A percentile compares a stretch with the other conserved stretches of the same genome.
These are phyloP conservation scores for Basileuterus tristriatus DNA, from an alignment of 2,797 vertebrate species.

Conservation along the genomic window DNA sequence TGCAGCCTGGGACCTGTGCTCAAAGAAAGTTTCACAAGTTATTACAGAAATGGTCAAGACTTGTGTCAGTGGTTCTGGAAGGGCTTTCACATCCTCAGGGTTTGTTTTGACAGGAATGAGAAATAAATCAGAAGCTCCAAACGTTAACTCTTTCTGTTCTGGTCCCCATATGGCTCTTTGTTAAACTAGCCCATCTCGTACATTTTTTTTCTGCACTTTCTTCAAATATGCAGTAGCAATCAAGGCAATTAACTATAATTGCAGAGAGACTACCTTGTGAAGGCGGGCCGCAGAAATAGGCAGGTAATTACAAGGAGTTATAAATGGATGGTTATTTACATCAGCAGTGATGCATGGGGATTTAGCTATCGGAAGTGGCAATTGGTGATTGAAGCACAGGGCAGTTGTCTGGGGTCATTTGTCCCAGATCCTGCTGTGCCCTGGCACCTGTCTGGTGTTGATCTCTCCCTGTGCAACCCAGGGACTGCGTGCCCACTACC, in stretches of 20 bases:
- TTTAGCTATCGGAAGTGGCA: neutral
- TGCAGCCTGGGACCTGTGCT: neutral
- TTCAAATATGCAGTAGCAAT: constrained; percentile 65
- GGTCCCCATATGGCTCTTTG: neutral
- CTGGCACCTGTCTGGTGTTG: neutral
- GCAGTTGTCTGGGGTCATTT: neutral
- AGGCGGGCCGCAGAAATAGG: constrained; percentile 65
- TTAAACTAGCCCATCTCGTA: neutral
- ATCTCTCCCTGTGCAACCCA: fast-evolving
- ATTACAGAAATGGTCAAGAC: neutral
- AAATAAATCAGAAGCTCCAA: neutral
- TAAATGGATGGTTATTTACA: constrained; percentile 64
- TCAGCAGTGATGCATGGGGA: constrained; percentile 38
- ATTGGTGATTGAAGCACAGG: neutral
- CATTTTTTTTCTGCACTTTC: constrained; percentile 20
- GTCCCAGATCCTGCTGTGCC: fast-evolving
- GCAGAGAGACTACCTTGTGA: constrained; percentile 63
- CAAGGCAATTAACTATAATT: constrained; percentile 71
- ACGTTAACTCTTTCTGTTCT: neutral
- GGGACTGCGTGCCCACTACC: fast-evolving
- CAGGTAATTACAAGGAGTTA: constrained; percentile 65
- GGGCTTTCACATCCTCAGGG: neutral
- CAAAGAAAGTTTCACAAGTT: neutral
- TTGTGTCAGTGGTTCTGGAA: neutral
- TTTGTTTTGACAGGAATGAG: neutral